Conservation (phyloP, 2,113 vertebrate genomes). For the Burhinus bistriatus region DNA sequence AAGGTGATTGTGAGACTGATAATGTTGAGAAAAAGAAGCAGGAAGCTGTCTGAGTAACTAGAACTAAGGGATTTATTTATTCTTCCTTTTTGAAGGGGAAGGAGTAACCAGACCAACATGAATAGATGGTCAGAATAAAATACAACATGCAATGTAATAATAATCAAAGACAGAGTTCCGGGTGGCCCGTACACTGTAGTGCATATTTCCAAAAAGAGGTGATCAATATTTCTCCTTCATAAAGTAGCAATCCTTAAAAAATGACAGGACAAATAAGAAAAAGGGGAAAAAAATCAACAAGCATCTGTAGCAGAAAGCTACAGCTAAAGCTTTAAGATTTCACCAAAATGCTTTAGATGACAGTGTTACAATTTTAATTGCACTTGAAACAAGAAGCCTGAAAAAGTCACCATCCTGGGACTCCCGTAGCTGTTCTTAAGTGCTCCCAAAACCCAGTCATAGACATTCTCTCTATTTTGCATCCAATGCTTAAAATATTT, state of each 20-base stretch:
- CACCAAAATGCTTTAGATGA: neutral
- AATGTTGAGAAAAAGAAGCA: neutral
- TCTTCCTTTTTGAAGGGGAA: neutral
- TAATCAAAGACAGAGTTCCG: neutral
- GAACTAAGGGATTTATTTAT: neutral
- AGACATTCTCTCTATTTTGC: neutral
- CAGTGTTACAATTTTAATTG: neutral
- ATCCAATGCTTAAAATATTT: neutral
- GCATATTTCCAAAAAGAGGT: neutral
- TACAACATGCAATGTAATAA: neutral
- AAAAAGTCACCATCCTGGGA: neutral
- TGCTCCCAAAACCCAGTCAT: neutral
- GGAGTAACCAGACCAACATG: neutral
- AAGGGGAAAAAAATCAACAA: neutral
- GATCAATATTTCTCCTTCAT: neutral
- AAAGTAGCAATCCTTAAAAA: neutral
- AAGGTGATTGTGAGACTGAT: neutral
- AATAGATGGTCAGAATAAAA: neutral
- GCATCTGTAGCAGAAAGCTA: neutral
- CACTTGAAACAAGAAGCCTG: neutral
- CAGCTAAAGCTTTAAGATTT: neutral
- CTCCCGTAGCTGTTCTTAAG: neutral
- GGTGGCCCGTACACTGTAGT: neutral
- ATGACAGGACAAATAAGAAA: neutral
- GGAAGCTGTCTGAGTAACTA: neutral